A percentile compares a stretch with the other conserved stretches of the same genome.
Evolutionary conservation across 2,797 vertebrate species (phyloP).

Genomic region (Cyprinodon diabolis): DNA sequence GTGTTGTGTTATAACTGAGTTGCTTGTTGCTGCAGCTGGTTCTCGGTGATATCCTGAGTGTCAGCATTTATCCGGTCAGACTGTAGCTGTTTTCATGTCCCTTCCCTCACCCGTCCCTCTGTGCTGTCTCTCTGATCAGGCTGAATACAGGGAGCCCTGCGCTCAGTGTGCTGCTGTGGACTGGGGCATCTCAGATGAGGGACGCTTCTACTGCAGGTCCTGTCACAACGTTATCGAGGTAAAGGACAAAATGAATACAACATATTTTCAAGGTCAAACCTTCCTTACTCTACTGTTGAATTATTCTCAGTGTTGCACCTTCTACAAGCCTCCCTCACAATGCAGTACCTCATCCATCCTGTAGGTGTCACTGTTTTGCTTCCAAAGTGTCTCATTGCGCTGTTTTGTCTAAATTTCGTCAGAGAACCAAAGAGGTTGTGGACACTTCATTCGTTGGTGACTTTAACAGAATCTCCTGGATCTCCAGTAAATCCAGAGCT

Average conservation of each 20-base stretch:
- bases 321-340: background rate
- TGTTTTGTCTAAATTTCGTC: slow-evolving; percentile 20
- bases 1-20: background rate
- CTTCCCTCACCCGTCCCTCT: background rate
- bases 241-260: slow-evolving; percentile 18
- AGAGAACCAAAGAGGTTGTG: slow-evolving; percentile 85
- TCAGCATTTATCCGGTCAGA: too few species aligned
- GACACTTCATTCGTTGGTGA: slow-evolving; percentile 28
- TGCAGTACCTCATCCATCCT: background rate
- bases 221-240: slow-evolving; percentile 96
- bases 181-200: slow-evolving; percentile 91
- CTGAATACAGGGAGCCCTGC: slow-evolving; percentile 83
- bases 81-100: background rate
- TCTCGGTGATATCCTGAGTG: background rate
- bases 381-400: background rate
- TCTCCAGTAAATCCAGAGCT: slow-evolving; percentile 61
- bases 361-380: background rate
- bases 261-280: background rate
- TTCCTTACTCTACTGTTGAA: background rate
- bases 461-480: slow-evolving; percentile 71
- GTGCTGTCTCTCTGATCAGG: slow-evolving; percentile 64
- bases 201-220: slow-evolving; percentile 88
- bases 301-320: background rate
- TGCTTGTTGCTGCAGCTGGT: background rate
- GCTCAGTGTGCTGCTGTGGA: slow-evolving; percentile 82